Percentiles rank a stretch among this genome's conserved stretches.
Evolutionary conservation across 2,797 vertebrate genomes (phyloP).

Genomic region (Selene dorsalis): DNA sequence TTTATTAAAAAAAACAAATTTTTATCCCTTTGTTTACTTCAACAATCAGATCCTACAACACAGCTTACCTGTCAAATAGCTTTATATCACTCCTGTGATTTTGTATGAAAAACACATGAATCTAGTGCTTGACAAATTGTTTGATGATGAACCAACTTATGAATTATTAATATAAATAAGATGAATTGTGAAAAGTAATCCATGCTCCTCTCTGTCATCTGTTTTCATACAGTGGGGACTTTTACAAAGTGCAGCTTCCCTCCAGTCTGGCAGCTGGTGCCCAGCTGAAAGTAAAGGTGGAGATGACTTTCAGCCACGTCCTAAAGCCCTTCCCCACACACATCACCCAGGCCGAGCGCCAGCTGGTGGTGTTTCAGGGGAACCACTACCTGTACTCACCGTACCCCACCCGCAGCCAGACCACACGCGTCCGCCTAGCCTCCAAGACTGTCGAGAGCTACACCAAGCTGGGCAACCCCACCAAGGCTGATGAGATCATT

Average conservation of each 20-base stretch:
- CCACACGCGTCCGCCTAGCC: conserved; percentile 91
- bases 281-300: conserved; percentile 90
- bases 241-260: conserved; percentile 90
- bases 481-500: conserved; percentile 90
- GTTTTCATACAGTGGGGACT: conserved; percentile 86
- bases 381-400: conserved; percentile 98
- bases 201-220: background rate
- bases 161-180: background rate
- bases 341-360: conserved; percentile 95
- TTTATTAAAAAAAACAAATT: background rate
- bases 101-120: background rate
- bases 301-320: conserved; percentile 92
- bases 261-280: conserved; percentile 87
- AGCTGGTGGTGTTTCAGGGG: conserved; percentile 97
- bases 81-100: background rate
- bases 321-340: conserved; percentile 94
- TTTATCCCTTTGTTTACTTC: background rate
- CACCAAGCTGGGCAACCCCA: conserved; percentile 95
- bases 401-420: conserved; percentile 91
- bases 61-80: background rate
- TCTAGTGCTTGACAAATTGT: background rate
- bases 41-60: background rate
- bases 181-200: background rate
- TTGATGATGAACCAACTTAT: too few species aligned
- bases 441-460: conserved; percentile 95